Conservation (phyloP, 2,888 invertebrate species). For the Oscheius sp. region DNA sequence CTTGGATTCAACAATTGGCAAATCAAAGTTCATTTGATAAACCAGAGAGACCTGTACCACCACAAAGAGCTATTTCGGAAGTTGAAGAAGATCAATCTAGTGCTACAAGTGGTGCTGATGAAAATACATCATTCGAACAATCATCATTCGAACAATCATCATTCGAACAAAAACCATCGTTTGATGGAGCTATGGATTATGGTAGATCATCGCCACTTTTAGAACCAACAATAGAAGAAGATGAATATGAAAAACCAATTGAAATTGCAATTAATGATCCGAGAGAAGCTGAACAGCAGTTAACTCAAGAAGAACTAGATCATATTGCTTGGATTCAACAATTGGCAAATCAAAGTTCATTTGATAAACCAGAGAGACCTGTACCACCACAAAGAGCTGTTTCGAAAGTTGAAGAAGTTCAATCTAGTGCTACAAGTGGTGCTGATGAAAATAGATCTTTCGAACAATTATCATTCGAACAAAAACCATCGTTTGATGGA, state of each 20-base stretch:
- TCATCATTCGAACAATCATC: slow-evolving; percentile 15
- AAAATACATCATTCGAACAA: slow-evolving; percentile 30
- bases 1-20: slow-evolving; percentile 33
- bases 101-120: slow-evolving; percentile 42
- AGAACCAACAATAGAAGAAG: slow-evolving; percentile 14
- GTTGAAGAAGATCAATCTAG: background rate
- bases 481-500: slow-evolving; percentile 10
- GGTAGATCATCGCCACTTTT: slow-evolving; percentile 18
- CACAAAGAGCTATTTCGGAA: background rate
- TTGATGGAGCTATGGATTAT: slow-evolving; percentile 5
- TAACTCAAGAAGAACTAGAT: slow-evolving; percentile 43
- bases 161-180: slow-evolving; percentile 14
- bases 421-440: slow-evolving; percentile 36
- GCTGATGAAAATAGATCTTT: slow-evolving; percentile 35
- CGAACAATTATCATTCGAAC: too few species aligned
- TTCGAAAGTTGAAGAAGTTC: background rate
- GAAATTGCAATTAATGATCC: too few species aligned
- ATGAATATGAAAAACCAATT: background rate
- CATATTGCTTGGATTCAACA: slow-evolving; percentile 40
- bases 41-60: background rate
- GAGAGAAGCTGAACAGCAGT: background rate
- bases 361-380: slow-evolving; percentile 27
- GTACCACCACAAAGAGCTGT: background rate
- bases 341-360: slow-evolving; percentile 41
- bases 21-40: slow-evolving; percentile 32